phyloP scores from a whole-genome alignment of 2,888 invertebrate genomes.

The Lordiphosa andalusiaca region DNA sequence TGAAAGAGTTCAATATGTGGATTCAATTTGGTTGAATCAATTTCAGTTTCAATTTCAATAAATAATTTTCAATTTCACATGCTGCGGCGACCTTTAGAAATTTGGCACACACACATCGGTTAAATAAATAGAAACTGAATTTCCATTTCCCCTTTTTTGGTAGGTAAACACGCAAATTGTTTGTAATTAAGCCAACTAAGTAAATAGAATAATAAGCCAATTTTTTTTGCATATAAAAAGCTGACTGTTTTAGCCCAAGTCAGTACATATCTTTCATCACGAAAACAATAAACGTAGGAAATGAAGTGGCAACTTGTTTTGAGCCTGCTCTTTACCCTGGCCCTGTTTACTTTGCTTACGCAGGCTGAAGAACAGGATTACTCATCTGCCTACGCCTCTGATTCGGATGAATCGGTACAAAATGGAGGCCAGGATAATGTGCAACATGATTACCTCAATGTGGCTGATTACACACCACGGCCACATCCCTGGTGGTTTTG shows the following conservation, averaged over 20 bases:
- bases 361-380: not conserved
- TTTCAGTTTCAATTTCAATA: not conserved
- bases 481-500: constrained; percentile 29
- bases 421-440: not conserved
- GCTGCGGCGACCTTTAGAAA: too few species aligned
- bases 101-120: too few species aligned
- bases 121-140: too few species aligned
- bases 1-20: not conserved
- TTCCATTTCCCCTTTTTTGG: too few species aligned
- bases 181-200: constrained; percentile 14
- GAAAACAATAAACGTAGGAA: not conserved
- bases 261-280: constrained; percentile 11
- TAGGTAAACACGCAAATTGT: not conserved
- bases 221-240: constrained; percentile 14
- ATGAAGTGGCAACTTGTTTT: constrained; percentile 49
- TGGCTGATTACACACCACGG: constrained; percentile 9
- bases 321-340: constrained; percentile 33
- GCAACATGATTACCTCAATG: constrained; percentile 26
- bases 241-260: not conserved
- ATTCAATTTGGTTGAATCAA: not conserved
- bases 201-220: not conserved
- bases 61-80: too few species aligned
- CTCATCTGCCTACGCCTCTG: not conserved
- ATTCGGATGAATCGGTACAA: not conserved
- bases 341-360: constrained; percentile 22